Conservation (phyloP, 2,797 vertebrate genomes). For the Valencia hispanica region DNA sequence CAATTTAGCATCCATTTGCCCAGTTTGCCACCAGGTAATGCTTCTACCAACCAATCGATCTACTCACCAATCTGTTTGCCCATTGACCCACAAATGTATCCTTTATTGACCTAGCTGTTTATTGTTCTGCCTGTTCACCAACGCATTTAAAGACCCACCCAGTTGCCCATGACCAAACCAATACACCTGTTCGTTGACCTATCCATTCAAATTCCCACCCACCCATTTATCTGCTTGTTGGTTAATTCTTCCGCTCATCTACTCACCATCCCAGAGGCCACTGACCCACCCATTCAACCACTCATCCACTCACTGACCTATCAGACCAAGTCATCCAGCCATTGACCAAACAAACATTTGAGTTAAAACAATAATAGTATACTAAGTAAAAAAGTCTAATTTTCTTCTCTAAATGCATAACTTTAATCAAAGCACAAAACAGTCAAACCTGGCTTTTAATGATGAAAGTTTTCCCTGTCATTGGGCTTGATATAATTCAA, state of each 20-base stretch:
- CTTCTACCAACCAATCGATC: background rate
- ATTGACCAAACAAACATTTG: background rate
- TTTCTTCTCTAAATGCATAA: background rate
- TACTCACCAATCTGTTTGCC: background rate
- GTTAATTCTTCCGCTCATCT: background rate
- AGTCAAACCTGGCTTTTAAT: slow-evolving; percentile 3
- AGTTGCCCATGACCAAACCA: too few relatives aligned
- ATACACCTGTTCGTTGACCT: background rate
- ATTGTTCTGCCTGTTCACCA: too few relatives aligned
- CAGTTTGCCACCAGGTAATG: background rate
- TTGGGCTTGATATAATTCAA: too few relatives aligned
- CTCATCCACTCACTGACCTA: background rate
- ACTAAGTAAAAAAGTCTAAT: background rate
- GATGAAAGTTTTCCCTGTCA: too few relatives aligned
- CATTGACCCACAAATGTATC: background rate
- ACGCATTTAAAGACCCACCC: too few relatives aligned
- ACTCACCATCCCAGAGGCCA: background rate
- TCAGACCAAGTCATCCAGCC: background rate
- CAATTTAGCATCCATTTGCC: background rate
- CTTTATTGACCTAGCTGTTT: too few relatives aligned
- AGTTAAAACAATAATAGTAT: background rate
- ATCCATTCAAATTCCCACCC: background rate
- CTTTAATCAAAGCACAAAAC: background rate
- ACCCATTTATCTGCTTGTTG: background rate
- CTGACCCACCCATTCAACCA: background rate